phyloP scores from a whole-genome alignment of 1,140 invertebrate genomes.

The Lepidurus packardi region DNA sequence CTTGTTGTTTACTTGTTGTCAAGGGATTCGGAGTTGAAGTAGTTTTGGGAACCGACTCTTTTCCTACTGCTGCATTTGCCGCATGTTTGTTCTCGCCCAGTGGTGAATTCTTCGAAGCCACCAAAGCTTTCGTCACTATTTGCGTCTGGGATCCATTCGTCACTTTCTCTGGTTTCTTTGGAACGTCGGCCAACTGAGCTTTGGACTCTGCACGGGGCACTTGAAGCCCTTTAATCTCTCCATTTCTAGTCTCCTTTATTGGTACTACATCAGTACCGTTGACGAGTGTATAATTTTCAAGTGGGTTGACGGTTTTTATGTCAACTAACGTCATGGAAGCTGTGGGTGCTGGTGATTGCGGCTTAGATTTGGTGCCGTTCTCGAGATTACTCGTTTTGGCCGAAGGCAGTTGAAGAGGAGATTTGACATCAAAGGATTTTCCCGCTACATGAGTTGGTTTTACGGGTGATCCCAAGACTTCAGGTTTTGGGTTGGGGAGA shows the following conservation, averaged over 20 bases:
- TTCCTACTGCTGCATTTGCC: not conserved
- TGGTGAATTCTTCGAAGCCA: not conserved
- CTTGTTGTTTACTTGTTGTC: too few relatives aligned
- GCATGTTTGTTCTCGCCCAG: not conserved
- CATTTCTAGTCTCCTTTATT: not conserved
- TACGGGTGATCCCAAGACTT: not conserved
- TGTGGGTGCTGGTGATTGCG: too few relatives aligned
- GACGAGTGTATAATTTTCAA: too few relatives aligned
- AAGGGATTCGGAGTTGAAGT: not conserved
- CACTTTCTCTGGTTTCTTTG: not conserved
- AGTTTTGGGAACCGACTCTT: not conserved
- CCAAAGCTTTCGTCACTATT: slow-evolving; percentile 27
- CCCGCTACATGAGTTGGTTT: not conserved
- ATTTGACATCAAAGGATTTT: not conserved
- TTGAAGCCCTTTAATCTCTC: not conserved
- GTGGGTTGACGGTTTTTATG: too few relatives aligned
- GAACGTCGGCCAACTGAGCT: too few relatives aligned
- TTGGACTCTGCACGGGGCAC: not conserved
- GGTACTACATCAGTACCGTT: too few relatives aligned
- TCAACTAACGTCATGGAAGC: too few relatives aligned
- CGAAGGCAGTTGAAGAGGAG: not conserved
- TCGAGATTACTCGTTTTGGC: too few relatives aligned
- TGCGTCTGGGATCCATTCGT: not conserved
- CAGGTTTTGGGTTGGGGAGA: not conserved
- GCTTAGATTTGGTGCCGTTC: too few relatives aligned